A percentile compares a stretch with the other conserved stretches of the same genome.
Evolutionary conservation across 2,888 invertebrate species (phyloP).

Genomic region (Cancer borealis): DNA sequence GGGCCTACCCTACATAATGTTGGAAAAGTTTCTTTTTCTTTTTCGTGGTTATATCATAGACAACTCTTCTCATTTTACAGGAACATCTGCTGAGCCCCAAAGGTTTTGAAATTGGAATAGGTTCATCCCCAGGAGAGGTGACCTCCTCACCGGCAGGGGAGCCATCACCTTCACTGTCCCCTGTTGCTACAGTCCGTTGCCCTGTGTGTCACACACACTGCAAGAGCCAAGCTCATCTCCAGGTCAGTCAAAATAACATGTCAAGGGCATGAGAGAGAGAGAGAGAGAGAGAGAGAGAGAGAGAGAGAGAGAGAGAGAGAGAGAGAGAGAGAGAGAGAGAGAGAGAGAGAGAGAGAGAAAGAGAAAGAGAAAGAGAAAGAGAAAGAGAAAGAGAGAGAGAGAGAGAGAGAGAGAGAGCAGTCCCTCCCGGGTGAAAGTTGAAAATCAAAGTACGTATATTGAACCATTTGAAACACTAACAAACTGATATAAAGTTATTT

Average conservation of each 20-base stretch:
- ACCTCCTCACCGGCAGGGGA: constrained; percentile 71
- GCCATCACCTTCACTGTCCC: constrained; percentile 71
- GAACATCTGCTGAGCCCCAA: constrained; percentile 62
- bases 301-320: no score
- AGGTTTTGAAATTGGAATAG: constrained; percentile 53
- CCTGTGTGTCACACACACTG: constrained; percentile 70
- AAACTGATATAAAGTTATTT: no score
- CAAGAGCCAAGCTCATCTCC: constrained; percentile 70
- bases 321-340: no score
- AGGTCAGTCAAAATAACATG: constrained; percentile 47
- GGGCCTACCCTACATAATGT: background rate
- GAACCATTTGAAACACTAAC: no score
- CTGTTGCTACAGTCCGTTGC: constrained; percentile 64
- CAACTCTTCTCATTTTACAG: constrained; percentile 10
- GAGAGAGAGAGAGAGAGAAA: no score
- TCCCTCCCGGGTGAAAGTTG: no score
- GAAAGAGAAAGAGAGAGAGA: no score
- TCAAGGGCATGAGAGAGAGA: no score
- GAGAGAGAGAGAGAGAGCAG: no score
- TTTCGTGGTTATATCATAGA: background rate
- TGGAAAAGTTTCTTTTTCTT: background rate
- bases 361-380: no score
- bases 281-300: no score
- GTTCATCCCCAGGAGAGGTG: constrained; percentile 62
- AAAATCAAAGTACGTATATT: no score